A percentile compares a stretch with the other conserved stretches of the same genome.
These are phyloP conservation scores for Andrena dorsata DNA, from an alignment of 2,888 invertebrate species.

Conservation along the genomic window DNA sequence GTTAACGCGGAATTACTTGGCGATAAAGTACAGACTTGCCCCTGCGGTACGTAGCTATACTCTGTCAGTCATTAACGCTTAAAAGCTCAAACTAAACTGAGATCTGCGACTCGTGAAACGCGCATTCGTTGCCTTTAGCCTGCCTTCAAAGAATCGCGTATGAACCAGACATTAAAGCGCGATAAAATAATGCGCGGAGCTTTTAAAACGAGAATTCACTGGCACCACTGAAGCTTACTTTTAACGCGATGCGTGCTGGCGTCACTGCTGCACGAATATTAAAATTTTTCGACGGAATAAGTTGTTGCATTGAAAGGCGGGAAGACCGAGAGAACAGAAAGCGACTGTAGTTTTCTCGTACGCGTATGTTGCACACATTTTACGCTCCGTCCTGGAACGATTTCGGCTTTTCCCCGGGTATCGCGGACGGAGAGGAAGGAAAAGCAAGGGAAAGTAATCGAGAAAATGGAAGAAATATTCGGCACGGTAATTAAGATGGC, in stretches of 20 bases:
- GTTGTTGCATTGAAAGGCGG: neutral
- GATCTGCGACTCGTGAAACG: neutral
- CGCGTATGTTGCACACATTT: neutral
- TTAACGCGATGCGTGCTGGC: slow-evolving; percentile 33
- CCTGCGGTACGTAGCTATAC: too few species aligned
- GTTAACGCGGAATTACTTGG: too few species aligned
- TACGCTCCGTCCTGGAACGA: neutral
- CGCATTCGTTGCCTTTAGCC: slow-evolving; percentile 4
- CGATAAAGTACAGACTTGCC: too few species aligned
- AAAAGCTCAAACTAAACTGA: neutral
- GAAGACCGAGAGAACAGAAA: neutral
- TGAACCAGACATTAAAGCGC: slow-evolving; percentile 48
- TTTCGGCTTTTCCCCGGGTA: neutral
- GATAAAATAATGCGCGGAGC: slow-evolving; percentile 45
- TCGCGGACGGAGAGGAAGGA: neutral
- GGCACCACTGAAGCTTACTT: slow-evolving; percentile 51
- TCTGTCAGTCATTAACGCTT: too few species aligned
- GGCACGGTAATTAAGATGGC: slow-evolving; percentile 38
- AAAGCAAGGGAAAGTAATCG: neutral
- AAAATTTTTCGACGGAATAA: slow-evolving; percentile 1
- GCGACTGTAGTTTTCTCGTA: neutral
- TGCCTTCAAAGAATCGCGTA: neutral
- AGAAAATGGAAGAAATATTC: neutral
- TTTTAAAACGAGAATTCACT: slow-evolving; percentile 50
- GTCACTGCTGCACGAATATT: slow-evolving; percentile 18